Conservation (phyloP, 2,888 invertebrate species). For the Eurytoma adleriae region DNA sequence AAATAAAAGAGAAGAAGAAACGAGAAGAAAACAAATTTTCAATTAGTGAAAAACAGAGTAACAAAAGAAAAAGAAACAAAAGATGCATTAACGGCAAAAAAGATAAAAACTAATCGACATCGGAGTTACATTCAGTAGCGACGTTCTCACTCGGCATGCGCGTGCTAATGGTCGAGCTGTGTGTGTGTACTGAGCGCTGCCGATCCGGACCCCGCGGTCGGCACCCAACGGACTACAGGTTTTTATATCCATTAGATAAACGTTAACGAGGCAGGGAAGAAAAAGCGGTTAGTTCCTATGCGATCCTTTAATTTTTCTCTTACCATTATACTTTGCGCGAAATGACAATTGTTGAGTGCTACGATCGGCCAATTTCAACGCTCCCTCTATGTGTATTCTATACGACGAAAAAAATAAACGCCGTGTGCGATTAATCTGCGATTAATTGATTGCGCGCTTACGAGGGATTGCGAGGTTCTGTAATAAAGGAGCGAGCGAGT, state of each 20-base stretch:
- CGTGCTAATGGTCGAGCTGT: conserved; percentile 22
- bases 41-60: conserved; percentile 8
- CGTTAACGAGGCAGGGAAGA: neutral
- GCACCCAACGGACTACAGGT: neutral
- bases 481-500: neutral
- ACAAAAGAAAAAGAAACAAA: neutral
- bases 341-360: neutral
- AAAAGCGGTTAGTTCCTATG: neutral
- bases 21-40: neutral
- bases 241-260: neutral
- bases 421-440: neutral
- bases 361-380: neutral
- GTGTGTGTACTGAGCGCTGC: neutral
- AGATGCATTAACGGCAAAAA: neutral
- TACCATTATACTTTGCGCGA: neutral
- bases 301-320: neutral
- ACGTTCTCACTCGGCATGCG: conserved; percentile 25
- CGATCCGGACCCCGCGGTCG: neutral
- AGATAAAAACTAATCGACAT: neutral
- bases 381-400: no score
- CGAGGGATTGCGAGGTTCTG: no score
- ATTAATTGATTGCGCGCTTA: no score
- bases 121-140: neutral
- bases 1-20: neutral
- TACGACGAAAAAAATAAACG: neutral